phyloP scores from a whole-genome alignment of 2,888 invertebrate genomes.

The Rhyacophila evoluta region DNA sequence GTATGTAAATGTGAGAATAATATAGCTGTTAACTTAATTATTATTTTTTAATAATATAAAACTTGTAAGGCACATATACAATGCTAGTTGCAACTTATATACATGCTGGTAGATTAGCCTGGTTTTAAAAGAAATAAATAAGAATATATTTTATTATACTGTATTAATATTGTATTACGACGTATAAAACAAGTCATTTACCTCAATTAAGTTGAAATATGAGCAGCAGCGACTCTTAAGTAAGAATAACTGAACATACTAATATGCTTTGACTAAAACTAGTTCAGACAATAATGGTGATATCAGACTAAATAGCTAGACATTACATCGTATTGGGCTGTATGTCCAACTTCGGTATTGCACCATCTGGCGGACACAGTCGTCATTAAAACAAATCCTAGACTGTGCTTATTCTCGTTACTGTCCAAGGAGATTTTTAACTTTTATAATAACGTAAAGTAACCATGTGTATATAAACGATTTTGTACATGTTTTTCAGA shows the following conservation, averaged over 20 bases:
- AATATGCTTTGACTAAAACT: neutral
- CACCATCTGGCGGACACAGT: neutral
- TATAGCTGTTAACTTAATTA: no score
- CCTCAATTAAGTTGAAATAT: constrained; percentile 2
- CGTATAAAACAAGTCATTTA: neutral
- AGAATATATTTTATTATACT: no score
- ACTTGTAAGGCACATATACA: no score
- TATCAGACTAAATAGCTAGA: neutral
- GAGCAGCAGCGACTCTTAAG: neutral
- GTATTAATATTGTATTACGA: no score
- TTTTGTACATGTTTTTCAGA: no score
- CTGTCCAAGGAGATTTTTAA: neutral
- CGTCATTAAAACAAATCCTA: neutral
- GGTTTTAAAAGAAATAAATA: no score
- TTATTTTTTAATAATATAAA: no score
- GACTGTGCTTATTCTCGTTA: neutral
- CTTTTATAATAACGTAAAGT: neutral
- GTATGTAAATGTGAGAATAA: no score
- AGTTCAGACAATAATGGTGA: neutral
- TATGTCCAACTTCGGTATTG: neutral
- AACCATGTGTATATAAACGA: no score
- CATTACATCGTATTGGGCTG: neutral
- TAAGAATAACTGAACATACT: neutral
- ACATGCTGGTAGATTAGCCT: no score
- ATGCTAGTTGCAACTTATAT: no score